These are phyloP conservation scores for Anguilla marmorata DNA, from an alignment of 2,797 vertebrate genomes.

Conservation along the genomic window DNA sequence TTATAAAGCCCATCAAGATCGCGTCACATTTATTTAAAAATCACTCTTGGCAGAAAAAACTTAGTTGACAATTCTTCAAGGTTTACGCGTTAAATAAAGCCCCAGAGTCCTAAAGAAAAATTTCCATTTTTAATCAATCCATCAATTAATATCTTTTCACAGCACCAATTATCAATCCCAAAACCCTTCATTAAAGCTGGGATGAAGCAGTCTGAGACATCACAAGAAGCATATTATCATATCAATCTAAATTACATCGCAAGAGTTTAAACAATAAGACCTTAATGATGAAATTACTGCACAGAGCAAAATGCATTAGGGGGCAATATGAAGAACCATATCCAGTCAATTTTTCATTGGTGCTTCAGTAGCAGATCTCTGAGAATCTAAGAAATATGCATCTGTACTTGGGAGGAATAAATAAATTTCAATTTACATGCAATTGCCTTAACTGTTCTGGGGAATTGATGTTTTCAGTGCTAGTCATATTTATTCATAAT, in stretches of 20 bases:
- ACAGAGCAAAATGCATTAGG: slow-evolving; percentile 15
- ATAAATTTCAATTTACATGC: slow-evolving; percentile 52
- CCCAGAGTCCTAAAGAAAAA: slow-evolving; percentile 24
- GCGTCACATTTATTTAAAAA: slow-evolving; percentile 15
- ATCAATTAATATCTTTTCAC: slow-evolving; percentile 24
- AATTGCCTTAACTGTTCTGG: slow-evolving; percentile 49
- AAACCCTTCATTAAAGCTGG: background rate
- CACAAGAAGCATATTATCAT: slow-evolving; percentile 2
- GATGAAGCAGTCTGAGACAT: slow-evolving; percentile 7
- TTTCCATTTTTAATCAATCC: slow-evolving; percentile 23
- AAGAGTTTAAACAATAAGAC: slow-evolving; percentile 18
- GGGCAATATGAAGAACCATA: slow-evolving; percentile 3
- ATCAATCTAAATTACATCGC: slow-evolving; percentile 26
- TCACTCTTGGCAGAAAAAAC: slow-evolving; percentile 18
- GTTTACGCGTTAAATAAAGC: slow-evolving; percentile 29
- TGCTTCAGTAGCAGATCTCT: slow-evolving; percentile 42
- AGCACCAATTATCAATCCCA: slow-evolving; percentile 1
- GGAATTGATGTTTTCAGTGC: slow-evolving; percentile 46
- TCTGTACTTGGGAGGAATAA: slow-evolving; percentile 27
- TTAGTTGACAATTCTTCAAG: slow-evolving; percentile 11
- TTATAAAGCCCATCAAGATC: background rate
- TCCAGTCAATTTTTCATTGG: slow-evolving; percentile 33
- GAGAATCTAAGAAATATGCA: slow-evolving; percentile 22
- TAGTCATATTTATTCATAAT: slow-evolving; percentile 53
- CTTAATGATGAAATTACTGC: slow-evolving; percentile 23